phyloP scores from a whole-genome alignment of 2,113 vertebrate species.

The Paradoxurus hermaphroditus region DNA sequence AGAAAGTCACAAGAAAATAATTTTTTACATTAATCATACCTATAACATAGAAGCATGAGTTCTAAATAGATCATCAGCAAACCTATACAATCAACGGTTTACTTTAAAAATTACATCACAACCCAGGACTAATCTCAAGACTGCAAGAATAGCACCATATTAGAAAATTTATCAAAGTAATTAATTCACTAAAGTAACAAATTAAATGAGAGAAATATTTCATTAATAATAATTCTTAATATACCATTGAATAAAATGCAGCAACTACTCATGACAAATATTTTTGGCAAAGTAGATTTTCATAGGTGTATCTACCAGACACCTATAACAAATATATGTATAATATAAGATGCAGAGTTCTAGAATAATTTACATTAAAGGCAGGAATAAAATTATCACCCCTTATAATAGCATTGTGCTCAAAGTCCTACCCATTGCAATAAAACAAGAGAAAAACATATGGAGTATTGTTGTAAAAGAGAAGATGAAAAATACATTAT shows the following conservation, averaged over 20 bases:
- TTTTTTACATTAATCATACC: neutral
- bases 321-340: neutral
- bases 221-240: neutral
- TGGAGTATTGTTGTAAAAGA: neutral
- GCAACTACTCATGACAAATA: neutral
- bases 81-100: neutral
- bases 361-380: constrained; percentile 12
- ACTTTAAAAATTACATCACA: constrained; percentile 2
- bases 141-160: neutral
- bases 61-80: neutral
- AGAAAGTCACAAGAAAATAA: neutral
- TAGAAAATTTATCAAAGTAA: neutral
- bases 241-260: neutral
- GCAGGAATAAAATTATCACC: neutral
- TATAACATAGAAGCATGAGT: neutral
- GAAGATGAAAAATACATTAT: neutral
- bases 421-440: neutral
- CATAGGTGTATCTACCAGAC: neutral
- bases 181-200: neutral
- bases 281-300: neutral
- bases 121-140: neutral
- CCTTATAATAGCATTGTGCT: neutral
- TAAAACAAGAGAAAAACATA: neutral
- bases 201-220: neutral
- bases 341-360: neutral